A percentile compares a stretch with the other conserved stretches of the same genome.
These are phyloP conservation scores for Kryptolebias ocellatus DNA, from an alignment of 2,797 vertebrate genomes.

Conservation along the genomic window DNA sequence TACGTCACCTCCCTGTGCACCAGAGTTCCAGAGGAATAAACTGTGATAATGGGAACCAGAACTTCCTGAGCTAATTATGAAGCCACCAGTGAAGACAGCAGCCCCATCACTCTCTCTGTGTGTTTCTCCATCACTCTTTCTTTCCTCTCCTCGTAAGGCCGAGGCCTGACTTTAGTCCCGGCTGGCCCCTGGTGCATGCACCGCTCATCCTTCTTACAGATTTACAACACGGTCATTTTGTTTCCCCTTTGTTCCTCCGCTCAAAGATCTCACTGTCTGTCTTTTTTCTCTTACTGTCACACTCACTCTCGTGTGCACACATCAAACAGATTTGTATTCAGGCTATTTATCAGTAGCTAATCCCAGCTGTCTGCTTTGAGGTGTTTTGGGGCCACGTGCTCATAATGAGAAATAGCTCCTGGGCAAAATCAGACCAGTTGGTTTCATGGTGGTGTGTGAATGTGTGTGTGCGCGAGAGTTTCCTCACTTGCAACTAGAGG, in stretches of 20 bases:
- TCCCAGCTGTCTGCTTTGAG: conserved; percentile 61
- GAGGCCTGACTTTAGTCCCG: conserved; percentile 5
- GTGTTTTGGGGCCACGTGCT: conserved; percentile 66
- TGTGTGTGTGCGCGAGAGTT: conserved; percentile 29
- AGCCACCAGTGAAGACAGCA: conserved; percentile 47
- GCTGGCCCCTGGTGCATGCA: neutral
- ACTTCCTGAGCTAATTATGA: conserved; percentile 38
- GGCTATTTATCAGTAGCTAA: conserved; percentile 63
- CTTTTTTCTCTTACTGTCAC: neutral
- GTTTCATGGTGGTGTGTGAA: conserved; percentile 24
- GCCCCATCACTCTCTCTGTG: conserved; percentile 39
- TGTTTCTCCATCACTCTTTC: conserved; percentile 40
- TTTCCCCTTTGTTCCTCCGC: neutral
- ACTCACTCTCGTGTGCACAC: conserved; percentile 3
- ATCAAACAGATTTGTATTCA: conserved; percentile 17
- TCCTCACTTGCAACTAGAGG: conserved; percentile 55
- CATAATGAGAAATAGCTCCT: conserved; percentile 64
- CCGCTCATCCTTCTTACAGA: conserved; percentile 20
- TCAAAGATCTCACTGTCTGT: neutral
- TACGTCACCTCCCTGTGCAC: neutral
- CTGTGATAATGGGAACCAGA: conserved; percentile 59
- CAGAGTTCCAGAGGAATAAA: conserved; percentile 29
- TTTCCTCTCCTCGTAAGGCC: conserved; percentile 11
- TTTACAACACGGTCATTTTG: conserved; percentile 13
- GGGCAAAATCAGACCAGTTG: conserved; percentile 47